Base-by-base conservation (phyloP, 2,113 vertebrate species). In the Peucedramus taeniatus region DNA sequence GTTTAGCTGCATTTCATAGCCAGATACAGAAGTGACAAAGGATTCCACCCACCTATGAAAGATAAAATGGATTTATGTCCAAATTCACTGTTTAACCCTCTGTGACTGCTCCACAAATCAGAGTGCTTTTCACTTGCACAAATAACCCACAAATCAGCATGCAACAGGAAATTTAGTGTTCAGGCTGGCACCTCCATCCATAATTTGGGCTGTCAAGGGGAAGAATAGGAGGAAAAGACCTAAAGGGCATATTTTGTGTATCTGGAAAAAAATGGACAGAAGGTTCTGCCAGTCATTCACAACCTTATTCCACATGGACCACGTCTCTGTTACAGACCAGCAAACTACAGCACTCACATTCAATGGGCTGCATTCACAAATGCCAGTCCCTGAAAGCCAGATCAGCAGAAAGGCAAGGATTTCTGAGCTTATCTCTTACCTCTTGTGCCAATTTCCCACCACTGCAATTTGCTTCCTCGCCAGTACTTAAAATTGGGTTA, bases 161-260 rank as follows among this genome's bases (percentile, higher is more conserved):
- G 18, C 47, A 86, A 76, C 51, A 92, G 85, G 92, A 96, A 95
- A 93, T 92, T 87, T 71, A 33, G 79, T 90, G 56, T 49, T 87
- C 56, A 90, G 76, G 64, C 72, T 90, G 86, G 93, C 80, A 96
- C 69, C 88, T 90, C 57, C 83, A 75, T 78, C 88, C 76, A 83
- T 94, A 93, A 92, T 81, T 95, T 40, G 56, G 0, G 0, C 44
- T 69, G 76, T 89, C 83, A 77, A 80, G 12, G 12, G 47, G 31
- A 95, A 96, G 82, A 95, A 96, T 70, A 85, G 93, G 33, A 88
- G 85, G 87, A 96, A 97, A 96, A 95, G 85, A 90, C 85, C 79
- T 63, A 92, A 93, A 92, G 72, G 76, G 69, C 93, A 57, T 72
- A 96, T 92, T 95, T 83, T 65, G 35, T 31, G 26, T 84, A 61